Evolutionary conservation across 2,888 invertebrate species (phyloP).

Genomic region (Julus scandinavius): DNA sequence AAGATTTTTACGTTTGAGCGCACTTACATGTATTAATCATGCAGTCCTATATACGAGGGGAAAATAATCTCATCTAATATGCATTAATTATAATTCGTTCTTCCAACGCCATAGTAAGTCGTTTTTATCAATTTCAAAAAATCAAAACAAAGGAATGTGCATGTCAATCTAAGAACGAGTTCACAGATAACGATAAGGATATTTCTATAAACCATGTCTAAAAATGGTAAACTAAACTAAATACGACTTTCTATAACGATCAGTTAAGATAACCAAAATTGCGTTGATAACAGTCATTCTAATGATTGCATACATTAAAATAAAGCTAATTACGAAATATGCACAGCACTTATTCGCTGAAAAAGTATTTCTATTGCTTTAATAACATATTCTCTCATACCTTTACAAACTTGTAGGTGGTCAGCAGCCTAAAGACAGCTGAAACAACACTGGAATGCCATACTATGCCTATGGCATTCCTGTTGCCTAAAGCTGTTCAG

Average conservation of each 20-base stretch:
- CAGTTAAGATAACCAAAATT: background rate
- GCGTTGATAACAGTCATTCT: background rate
- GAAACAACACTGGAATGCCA: no score
- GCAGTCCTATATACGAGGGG: no score
- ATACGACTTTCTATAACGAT: background rate
- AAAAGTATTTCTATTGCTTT: background rate
- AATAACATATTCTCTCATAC: background rate
- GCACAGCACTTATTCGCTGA: background rate
- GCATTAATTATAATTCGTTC: no score
- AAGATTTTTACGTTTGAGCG: no score
- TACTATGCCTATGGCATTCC: no score
- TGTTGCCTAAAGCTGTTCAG: no score
- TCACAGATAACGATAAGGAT: background rate
- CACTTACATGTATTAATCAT: no score
- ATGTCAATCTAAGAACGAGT: background rate
- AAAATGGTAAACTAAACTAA: background rate
- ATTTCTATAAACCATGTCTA: background rate
- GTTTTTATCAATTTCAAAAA: background rate
- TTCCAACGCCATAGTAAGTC: no score
- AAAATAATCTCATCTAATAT: no score
- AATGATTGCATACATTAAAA: background rate
- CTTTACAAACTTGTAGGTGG: background rate
- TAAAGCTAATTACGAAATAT: background rate
- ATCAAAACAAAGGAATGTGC: background rate
- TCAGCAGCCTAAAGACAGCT: background rate